Evolutionary conservation across 1,140 invertebrate species (phyloP).

Genomic region (Apis mellifera): DNA sequence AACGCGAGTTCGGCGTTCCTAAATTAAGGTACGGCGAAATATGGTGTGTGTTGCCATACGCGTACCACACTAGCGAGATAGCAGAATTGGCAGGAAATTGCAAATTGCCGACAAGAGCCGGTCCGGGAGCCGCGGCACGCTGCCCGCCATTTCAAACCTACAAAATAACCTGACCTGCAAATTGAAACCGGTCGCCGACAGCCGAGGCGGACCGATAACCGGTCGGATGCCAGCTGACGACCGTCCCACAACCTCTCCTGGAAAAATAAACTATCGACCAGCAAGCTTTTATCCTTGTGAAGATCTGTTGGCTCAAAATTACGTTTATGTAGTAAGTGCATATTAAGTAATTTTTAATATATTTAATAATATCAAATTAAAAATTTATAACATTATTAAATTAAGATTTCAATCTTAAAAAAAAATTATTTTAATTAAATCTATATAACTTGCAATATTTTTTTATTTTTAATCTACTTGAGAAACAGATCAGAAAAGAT

Average conservation of each 20-base stretch:
- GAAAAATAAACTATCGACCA: constrained; percentile 45
- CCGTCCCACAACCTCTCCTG: constrained; percentile 9
- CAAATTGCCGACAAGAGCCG: constrained; percentile 73
- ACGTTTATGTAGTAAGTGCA: too few species aligned
- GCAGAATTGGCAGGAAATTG: constrained; percentile 78
- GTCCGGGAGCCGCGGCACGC: constrained; percentile 52
- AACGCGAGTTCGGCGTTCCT: constrained; percentile 43
- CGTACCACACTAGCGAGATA: constrained; percentile 48
- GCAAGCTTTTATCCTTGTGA: too few species aligned
- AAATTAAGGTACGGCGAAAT: constrained; percentile 61
- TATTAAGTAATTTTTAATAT: too few species aligned
- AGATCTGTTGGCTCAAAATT: neutral
- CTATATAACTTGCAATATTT: too few species aligned
- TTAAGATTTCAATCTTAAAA: too few species aligned
- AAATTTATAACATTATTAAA: too few species aligned
- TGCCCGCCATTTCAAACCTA: constrained; percentile 63
- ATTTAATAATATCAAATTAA: too few species aligned
- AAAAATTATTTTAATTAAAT: too few species aligned
- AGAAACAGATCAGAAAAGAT: too few species aligned
- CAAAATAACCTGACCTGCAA: constrained; percentile 73
- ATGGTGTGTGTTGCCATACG: constrained; percentile 56
- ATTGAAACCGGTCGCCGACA: constrained; percentile 70
- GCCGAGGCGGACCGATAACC: constrained; percentile 57
- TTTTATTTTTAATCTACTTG: too few species aligned
- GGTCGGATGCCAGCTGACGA: constrained; percentile 55